Conservation (phyloP, 1,140 invertebrate species). For the Leptonema lineaticorne region DNA sequence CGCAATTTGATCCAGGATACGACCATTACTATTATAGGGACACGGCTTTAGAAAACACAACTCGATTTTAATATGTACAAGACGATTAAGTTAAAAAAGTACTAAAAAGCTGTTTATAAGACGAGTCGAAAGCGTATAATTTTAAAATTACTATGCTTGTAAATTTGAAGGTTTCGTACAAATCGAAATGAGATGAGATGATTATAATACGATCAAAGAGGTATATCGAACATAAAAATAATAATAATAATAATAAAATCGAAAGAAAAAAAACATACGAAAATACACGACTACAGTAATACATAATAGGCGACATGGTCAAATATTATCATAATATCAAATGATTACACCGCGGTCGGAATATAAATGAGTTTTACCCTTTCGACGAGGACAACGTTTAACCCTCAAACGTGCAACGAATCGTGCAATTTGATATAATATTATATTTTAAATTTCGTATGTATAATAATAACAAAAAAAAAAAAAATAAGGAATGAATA, state of each 20-base stretch:
- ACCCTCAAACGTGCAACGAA: background rate
- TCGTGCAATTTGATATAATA: conserved; percentile 12
- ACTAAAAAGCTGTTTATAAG: background rate
- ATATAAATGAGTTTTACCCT: conserved; percentile 26
- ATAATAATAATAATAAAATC: too few relatives aligned
- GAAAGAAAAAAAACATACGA: conserved; percentile 8
- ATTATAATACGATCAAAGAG: conserved; percentile 21
- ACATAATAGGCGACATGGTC: conserved; percentile 33
- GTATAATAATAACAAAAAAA: background rate
- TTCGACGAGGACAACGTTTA: background rate
- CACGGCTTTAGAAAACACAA: too few relatives aligned
- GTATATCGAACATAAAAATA: too few relatives aligned
- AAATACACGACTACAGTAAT: background rate
- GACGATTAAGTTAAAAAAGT: conserved; percentile 4
- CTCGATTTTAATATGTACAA: too few relatives aligned
- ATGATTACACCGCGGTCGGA: conserved; percentile 30
- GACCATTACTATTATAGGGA: too few relatives aligned
- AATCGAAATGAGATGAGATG: conserved; percentile 26
- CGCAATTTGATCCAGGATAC: too few relatives aligned
- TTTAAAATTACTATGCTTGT: conserved; percentile 32
- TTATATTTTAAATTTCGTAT: too few relatives aligned
- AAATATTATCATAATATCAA: conserved; percentile 35
- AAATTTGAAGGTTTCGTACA: conserved; percentile 32
- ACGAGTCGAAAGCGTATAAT: conserved; percentile 27
- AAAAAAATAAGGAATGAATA: background rate